Evolutionary conservation across 2,888 invertebrate genomes (phyloP).

Genomic region (Scrobipalpa costella): DNA sequence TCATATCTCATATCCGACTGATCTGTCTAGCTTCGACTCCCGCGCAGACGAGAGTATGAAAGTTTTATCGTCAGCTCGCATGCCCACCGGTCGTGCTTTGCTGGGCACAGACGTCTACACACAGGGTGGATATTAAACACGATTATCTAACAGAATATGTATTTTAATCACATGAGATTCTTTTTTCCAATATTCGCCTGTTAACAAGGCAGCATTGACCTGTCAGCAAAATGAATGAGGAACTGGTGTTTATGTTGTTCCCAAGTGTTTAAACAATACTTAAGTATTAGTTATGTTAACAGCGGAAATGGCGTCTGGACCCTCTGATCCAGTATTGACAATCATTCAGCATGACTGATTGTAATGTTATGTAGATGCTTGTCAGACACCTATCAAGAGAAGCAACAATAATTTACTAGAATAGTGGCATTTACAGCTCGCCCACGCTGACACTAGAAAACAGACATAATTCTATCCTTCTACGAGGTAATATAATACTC

Average conservation of each 20-base stretch:
- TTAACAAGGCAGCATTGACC: neutral
- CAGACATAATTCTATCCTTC: conserved; percentile 7
- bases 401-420: conserved; percentile 6
- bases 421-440: conserved; percentile 14
- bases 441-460: conserved; percentile 7
- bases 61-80: conserved; percentile 20
- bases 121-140: conserved; percentile 9
- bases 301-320: too few relatives aligned
- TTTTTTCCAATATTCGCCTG: neutral
- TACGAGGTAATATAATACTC: neutral
- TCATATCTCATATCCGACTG: neutral
- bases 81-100: conserved; percentile 18
- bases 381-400: neutral
- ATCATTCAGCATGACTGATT: conserved; percentile 1
- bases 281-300: too few relatives aligned
- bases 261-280: too few relatives aligned
- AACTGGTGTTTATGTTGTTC: neutral
- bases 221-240: neutral
- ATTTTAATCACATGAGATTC: conserved; percentile 12
- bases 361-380: neutral
- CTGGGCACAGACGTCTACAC: conserved; percentile 23
- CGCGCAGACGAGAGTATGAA: conserved; percentile 11
- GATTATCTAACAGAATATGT: conserved; percentile 14
- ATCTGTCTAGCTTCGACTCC: neutral
- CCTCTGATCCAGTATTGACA: neutral